A percentile compares a stretch with the other conserved stretches of the same genome.
Evolutionary conservation across 2,888 invertebrate genomes (phyloP).

Genomic region (Entomobrya multifasciata): DNA sequence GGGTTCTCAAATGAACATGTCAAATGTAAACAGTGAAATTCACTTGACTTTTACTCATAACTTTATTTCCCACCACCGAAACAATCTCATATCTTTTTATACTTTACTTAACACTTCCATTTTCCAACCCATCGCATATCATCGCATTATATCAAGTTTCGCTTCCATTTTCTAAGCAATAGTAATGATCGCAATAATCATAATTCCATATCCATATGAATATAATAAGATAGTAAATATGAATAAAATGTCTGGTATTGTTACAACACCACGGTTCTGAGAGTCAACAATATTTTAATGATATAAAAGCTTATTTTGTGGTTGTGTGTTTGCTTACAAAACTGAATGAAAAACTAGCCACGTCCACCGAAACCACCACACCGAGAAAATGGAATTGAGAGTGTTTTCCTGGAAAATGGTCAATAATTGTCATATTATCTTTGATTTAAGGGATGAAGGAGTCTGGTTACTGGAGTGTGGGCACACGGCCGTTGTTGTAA

Average conservation of each 20-base stretch:
- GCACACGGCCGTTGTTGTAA: constrained; percentile 8
- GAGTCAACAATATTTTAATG: constrained; percentile 57
- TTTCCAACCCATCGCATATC: no score
- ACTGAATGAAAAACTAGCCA: no score
- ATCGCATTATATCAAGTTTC: no score
- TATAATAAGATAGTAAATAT: constrained; percentile 14
- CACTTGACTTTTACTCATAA: constrained; percentile 10
- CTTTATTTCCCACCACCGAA: not conserved
- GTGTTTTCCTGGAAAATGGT: constrained; percentile 59
- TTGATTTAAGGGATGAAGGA: constrained; percentile 57
- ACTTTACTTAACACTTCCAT: constrained; percentile 26
- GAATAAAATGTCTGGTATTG: constrained; percentile 26
- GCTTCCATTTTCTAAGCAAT: not conserved
- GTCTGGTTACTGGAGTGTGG: constrained; percentile 39
- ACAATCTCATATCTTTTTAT: not conserved
- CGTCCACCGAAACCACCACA: no score
- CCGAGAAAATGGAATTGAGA: constrained; percentile 34
- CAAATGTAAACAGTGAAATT: constrained; percentile 18
- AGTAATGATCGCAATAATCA: constrained; percentile 37
- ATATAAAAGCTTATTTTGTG: constrained; percentile 58
- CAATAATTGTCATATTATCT: constrained; percentile 72
- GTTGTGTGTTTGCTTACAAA: not conserved
- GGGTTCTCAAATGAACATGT: constrained; percentile 19
- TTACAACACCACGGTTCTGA: no score
- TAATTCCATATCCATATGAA: constrained; percentile 8